These are phyloP conservation scores for Sebastes oblongus DNA, from an alignment of 2,797 vertebrate genomes.

Conservation along the genomic window DNA sequence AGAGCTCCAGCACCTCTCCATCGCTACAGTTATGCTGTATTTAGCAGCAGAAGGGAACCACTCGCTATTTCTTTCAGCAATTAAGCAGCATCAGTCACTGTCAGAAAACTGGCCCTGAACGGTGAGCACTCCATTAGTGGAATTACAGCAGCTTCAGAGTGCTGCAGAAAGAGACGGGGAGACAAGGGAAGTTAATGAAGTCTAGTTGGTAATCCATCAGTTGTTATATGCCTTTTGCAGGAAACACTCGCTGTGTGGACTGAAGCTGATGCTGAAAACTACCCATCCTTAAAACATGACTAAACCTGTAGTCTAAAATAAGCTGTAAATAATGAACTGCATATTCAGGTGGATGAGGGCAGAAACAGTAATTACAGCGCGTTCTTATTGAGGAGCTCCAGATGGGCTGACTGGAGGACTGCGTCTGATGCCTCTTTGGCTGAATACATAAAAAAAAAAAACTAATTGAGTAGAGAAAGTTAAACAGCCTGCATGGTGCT, in stretches of 20 bases:
- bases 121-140: slow-evolving; percentile 73
- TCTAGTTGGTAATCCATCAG: slow-evolving; percentile 48
- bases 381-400: not conserved
- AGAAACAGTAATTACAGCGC: slow-evolving; percentile 11
- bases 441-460: not conserved
- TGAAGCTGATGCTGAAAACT: not conserved
- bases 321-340: slow-evolving; percentile 1
- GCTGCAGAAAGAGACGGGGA: slow-evolving; percentile 35
- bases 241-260: slow-evolving; percentile 7
- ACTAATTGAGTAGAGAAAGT: not conserved
- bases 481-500: not conserved
- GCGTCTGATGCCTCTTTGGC: not conserved
- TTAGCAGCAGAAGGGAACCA: slow-evolving; percentile 32
- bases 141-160: slow-evolving; percentile 68
- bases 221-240: slow-evolving; percentile 25
- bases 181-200: slow-evolving; percentile 52
- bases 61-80: slow-evolving; percentile 47
- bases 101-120: slow-evolving; percentile 62
- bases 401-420: not conserved
- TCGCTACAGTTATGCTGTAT: slow-evolving; percentile 30
- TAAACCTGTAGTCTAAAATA: not conserved
- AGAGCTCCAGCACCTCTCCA: not conserved
- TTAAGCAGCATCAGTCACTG: slow-evolving; percentile 70
- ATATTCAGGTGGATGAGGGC: not conserved
- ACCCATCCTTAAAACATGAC: not conserved